Conservation (phyloP, 2,888 invertebrate genomes). For the Megalurothrips usitatus region DNA sequence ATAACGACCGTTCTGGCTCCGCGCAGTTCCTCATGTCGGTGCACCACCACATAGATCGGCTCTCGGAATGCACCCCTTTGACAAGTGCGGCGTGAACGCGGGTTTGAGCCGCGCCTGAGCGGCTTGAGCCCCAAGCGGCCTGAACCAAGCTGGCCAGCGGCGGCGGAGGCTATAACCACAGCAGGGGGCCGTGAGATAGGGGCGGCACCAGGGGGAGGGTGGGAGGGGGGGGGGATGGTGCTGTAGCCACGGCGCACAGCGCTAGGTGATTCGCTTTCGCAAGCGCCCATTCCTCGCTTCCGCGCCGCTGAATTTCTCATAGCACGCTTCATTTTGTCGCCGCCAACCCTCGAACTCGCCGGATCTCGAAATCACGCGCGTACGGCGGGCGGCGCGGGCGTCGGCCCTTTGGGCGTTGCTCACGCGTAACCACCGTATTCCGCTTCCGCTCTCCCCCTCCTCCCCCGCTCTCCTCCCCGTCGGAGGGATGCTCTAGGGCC, state of each 20-base stretch:
- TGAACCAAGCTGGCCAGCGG: neutral
- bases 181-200: too few relatives aligned
- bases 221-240: neutral
- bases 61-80: too few relatives aligned
- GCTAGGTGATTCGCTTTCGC: neutral
- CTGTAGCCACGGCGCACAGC: too few relatives aligned
- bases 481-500: neutral
- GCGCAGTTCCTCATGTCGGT: too few relatives aligned
- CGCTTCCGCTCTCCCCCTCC: neutral
- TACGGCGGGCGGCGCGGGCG: too few relatives aligned
- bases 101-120: too few relatives aligned
- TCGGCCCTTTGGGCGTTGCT: too few relatives aligned
- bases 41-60: too few relatives aligned
- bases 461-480: neutral
- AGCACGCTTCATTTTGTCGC: slow-evolving; percentile 17
- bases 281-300: neutral
- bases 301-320: neutral
- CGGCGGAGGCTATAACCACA: too few relatives aligned
- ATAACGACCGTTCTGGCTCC: too few relatives aligned
- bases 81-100: too few relatives aligned
- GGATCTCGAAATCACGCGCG: too few relatives aligned
- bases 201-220: neutral
- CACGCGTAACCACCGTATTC: neutral
- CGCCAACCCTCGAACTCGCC: neutral
- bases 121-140: neutral